A percentile compares a stretch with the other conserved stretches of the same genome.
These are phyloP conservation scores for Amblyopsis hoosieri DNA, from an alignment of 2,797 vertebrate genomes.

Conservation along the genomic window DNA sequence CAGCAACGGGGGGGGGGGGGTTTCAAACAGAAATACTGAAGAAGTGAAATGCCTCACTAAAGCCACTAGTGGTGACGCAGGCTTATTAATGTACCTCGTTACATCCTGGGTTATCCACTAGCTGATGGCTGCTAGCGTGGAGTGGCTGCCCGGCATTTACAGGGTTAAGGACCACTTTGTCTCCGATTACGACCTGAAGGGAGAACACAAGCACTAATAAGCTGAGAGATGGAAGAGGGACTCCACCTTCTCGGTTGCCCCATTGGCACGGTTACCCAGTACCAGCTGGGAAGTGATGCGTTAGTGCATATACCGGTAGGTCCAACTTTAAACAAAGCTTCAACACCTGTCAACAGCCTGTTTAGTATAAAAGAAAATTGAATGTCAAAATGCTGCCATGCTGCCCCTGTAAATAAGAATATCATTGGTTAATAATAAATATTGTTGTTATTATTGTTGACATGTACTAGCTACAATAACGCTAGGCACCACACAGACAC, in stretches of 20 bases:
- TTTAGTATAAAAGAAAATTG: background rate
- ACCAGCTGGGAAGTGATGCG: slow-evolving; percentile 1
- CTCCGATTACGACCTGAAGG: slow-evolving; percentile 95
- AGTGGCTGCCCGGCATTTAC: slow-evolving; percentile 97
- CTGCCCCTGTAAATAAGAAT: too few relatives aligned
- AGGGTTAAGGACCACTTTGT: slow-evolving; percentile 98
- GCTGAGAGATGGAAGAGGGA: background rate
- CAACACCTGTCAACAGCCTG: too few relatives aligned
- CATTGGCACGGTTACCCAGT: background rate
- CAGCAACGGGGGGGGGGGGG: too few relatives aligned
- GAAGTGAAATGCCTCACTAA: background rate
- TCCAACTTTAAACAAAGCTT: too few relatives aligned
- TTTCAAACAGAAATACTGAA: background rate
- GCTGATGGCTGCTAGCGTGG: slow-evolving; percentile 95
- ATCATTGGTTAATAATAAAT: too few relatives aligned
- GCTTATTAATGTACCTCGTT: slow-evolving; percentile 84
- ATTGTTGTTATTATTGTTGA: too few relatives aligned
- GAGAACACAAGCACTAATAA: background rate
- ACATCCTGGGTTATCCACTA: slow-evolving; percentile 97
- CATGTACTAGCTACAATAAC: background rate
- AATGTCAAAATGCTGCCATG: background rate
- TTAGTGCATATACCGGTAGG: background rate
- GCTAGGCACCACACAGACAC: slow-evolving; percentile 26
- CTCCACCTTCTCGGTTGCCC: background rate
- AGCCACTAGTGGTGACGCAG: background rate